These are phyloP conservation scores for Ectropis crepuscularia DNA, from an alignment of 2,888 invertebrate species.

Conservation along the genomic window DNA sequence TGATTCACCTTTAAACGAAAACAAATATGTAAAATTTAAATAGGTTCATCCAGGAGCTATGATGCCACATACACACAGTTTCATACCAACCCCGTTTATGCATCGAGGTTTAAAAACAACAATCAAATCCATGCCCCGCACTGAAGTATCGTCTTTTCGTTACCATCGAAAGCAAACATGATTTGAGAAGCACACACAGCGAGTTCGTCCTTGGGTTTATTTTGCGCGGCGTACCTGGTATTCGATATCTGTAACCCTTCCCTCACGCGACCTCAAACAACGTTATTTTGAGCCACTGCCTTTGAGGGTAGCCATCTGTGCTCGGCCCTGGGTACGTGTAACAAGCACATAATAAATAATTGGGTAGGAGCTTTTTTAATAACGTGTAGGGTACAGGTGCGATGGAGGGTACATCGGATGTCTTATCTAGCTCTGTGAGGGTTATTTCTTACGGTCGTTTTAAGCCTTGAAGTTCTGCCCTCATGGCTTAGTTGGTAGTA, in stretches of 20 bases:
- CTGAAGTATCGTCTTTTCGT: conserved; percentile 1
- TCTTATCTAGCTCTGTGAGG: no score
- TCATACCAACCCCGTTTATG: no score
- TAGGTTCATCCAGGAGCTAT: no score
- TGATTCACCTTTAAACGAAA: no score
- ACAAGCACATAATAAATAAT: conserved; percentile 5
- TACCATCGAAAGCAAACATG: conserved; percentile 27
- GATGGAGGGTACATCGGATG: no score
- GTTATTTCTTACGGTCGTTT: no score
- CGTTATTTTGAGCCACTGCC: conserved; percentile 31
- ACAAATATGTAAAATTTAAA: no score
- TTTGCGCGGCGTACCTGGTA: conserved; percentile 32
- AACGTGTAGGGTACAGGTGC: background rate
- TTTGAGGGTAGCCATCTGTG: conserved; percentile 17
- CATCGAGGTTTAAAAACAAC: no score
- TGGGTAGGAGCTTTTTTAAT: background rate
- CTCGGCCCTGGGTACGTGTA: background rate
- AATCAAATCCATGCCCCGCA: background rate
- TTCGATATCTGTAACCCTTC: conserved; percentile 33
- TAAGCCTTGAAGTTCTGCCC: no score
- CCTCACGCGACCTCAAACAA: conserved; percentile 26
- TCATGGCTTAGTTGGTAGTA: no score
- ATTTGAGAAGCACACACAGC: conserved; percentile 22
- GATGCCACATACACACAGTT: no score
- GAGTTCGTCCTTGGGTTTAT: conserved; percentile 31